Evolutionary conservation across 2,113 vertebrate species (phyloP).

Genomic region (Ochotona curzoniae): DNA sequence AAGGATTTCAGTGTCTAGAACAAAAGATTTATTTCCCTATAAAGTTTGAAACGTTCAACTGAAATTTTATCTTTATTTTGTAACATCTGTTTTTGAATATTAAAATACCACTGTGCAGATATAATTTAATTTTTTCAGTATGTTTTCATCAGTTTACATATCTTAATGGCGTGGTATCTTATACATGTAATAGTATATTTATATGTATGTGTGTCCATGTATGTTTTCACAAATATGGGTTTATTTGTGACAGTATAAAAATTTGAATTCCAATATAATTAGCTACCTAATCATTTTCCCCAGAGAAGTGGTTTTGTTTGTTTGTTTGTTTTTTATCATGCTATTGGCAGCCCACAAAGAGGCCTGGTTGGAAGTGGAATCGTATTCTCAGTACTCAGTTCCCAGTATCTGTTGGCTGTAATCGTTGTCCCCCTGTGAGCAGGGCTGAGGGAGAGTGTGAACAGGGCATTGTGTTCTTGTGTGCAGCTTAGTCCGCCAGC

Average conservation of each 20-base stretch:
- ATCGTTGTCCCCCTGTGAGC: not conserved
- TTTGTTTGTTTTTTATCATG: no score
- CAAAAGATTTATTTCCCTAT: not conserved
- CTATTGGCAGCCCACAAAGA: not conserved
- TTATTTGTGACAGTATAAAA: not conserved
- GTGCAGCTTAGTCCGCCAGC: accelerated
- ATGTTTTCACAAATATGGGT: no score
- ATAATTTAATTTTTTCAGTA: not conserved
- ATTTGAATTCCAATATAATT: slow-evolving; percentile 9
- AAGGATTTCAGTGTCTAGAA: not conserved
- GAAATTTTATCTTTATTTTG: not conserved
- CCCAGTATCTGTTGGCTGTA: not conserved
- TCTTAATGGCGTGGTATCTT: not conserved
- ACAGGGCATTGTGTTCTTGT: accelerated
- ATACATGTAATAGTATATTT: not conserved
- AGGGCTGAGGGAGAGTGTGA: not conserved
- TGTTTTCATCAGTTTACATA: not conserved
- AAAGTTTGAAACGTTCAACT: not conserved
- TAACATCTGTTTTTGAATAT: not conserved
- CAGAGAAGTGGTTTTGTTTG: no score
- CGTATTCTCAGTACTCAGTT: no score
- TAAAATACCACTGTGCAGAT: not conserved
- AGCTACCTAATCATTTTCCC: not conserved
- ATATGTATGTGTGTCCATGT: not conserved
- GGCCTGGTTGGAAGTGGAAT: not conserved